These are phyloP conservation scores for Silvanus unidentatus DNA, from an alignment of 2,888 invertebrate species.

Conservation along the genomic window DNA sequence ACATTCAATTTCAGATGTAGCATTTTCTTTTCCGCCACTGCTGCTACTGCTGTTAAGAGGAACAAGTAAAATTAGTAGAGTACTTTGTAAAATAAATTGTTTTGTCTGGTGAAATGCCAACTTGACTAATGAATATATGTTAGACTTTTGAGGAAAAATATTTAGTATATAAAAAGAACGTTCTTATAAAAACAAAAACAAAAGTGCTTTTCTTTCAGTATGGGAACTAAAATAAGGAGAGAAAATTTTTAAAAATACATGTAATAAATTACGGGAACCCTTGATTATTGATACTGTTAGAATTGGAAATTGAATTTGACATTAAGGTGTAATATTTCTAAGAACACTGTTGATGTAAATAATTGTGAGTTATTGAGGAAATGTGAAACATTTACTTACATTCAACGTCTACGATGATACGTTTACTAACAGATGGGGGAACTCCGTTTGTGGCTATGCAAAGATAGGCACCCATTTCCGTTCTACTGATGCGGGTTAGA, in stretches of 20 bases:
- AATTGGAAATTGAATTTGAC: too few relatives aligned
- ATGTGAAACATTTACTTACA: slow-evolving; percentile 57
- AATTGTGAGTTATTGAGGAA: slow-evolving; percentile 23
- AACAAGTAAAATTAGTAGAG: slow-evolving; percentile 25
- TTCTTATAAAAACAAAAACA: too few relatives aligned
- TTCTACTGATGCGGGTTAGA: slow-evolving; percentile 79
- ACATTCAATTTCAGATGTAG: slow-evolving; percentile 23
- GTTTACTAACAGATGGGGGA: slow-evolving; percentile 86
- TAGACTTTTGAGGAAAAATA: slow-evolving; percentile 20
- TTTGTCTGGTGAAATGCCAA: slow-evolving; percentile 28
- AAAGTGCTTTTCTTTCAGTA: too few relatives aligned
- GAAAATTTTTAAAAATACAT: too few relatives aligned
- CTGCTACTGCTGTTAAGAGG: slow-evolving; percentile 3
- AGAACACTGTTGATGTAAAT: slow-evolving; percentile 7
- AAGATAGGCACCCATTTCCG: slow-evolving; percentile 81
- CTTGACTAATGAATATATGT: slow-evolving; percentile 32
- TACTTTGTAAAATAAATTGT: slow-evolving; percentile 31
- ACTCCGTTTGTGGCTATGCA: slow-evolving; percentile 83
- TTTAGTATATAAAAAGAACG: slow-evolving; percentile 6
- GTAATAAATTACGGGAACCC: too few relatives aligned
- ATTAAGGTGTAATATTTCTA: too few relatives aligned
- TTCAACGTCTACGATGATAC: slow-evolving; percentile 86
- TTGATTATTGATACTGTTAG: too few relatives aligned
- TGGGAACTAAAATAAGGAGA: too few relatives aligned
- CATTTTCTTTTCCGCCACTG: slow-evolving; percentile 16